Percentiles rank a stretch among this genome's conserved stretches.
phyloP scores from a whole-genome alignment of 2,888 invertebrate genomes.

The Pammene aurita region DNA sequence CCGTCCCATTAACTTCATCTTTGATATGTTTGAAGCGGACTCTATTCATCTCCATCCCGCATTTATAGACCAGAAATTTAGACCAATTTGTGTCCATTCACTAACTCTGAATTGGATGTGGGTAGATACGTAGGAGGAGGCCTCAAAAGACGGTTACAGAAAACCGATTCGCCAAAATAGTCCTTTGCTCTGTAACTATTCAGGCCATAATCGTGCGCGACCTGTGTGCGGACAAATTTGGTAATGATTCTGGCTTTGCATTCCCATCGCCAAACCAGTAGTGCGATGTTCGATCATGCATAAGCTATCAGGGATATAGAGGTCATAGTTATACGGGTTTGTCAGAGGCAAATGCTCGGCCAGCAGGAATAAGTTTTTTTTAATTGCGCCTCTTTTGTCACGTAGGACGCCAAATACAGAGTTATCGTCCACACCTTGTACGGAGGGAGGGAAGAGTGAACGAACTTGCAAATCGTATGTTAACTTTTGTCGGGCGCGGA shows the following conservation, averaged over 20 bases:
- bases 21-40: no score
- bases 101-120: conserved; percentile 76
- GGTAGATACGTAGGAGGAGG: conserved; percentile 80
- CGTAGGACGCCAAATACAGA: conserved; percentile 78
- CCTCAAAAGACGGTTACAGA: conserved; percentile 74
- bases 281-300: background rate
- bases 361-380: background rate
- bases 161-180: conserved; percentile 54
- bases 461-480: conserved; percentile 57
- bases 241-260: conserved; percentile 68
- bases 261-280: background rate
- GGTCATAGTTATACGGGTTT: background rate
- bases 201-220: conserved; percentile 60
- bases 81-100: conserved; percentile 66
- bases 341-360: background rate
- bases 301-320: background rate
- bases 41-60: conserved; percentile 6
- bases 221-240: conserved; percentile 68
- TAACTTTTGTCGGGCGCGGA: conserved; percentile 10
- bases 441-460: conserved; percentile 76
- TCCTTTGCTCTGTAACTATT: conserved; percentile 62
- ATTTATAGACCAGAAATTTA: conserved; percentile 52
- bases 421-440: conserved; percentile 68
- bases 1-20: no score
- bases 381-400: conserved; percentile 58